A percentile compares a stretch with the other conserved stretches of the same genome.
Conservation (phyloP, 1,140 invertebrate species). For the Nasonia giraulti region DNA sequence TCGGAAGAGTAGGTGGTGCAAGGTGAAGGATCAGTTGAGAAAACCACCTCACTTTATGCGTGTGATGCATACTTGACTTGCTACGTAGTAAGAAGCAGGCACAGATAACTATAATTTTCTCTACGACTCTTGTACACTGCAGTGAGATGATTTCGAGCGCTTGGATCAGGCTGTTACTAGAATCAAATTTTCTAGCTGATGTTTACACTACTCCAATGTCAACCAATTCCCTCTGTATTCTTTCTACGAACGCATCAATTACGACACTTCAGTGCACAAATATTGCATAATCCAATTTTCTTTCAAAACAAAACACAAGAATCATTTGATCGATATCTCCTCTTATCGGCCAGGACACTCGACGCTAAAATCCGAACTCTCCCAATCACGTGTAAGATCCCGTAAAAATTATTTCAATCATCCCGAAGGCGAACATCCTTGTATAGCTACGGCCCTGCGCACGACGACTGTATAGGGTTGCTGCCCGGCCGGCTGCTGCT, state of each 20-base stretch:
- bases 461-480: conserved; percentile 57
- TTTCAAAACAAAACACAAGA: background rate
- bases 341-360: no score
- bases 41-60: background rate
- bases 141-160: background rate
- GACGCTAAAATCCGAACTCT: background rate
- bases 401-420: background rate
- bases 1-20: background rate
- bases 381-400: background rate
- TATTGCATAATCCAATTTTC: no score
- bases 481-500: conserved; percentile 64
- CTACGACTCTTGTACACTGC: background rate
- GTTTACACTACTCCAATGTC: background rate
- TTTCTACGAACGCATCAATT: background rate
- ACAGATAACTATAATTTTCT: background rate
- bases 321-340: background rate
- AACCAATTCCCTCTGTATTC: background rate
- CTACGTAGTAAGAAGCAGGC: background rate
- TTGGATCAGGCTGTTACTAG: background rate
- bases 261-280: no score
- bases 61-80: background rate
- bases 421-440: background rate
- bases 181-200: no score
- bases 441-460: conserved; percentile 58
- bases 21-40: background rate